Conservation (phyloP, 2,113 vertebrate genomes). For the Mola mola region DNA sequence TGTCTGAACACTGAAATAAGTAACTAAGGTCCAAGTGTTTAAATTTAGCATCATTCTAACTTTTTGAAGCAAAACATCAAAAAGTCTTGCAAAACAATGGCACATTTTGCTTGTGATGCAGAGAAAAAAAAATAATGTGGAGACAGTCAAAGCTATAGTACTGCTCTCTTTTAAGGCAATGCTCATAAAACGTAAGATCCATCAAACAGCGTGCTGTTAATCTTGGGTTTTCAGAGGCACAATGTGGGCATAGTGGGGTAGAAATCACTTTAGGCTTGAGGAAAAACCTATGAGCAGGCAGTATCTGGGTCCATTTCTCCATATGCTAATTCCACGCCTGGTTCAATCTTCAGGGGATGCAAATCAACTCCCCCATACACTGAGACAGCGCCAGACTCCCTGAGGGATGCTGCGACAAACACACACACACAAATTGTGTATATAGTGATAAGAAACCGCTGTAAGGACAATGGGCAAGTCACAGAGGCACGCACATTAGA, state of each 20-base stretch:
- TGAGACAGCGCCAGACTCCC: conserved; percentile 33
- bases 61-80: not conserved
- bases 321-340: conserved; percentile 22
- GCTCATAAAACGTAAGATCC: conserved; percentile 37
- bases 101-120: not conserved
- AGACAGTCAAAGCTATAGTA: not conserved
- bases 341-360: conserved; percentile 47
- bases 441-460: too few relatives aligned
- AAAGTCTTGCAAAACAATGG: conserved; percentile 5
- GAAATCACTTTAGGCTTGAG: conserved; percentile 68
- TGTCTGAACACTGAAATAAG: conserved; percentile 28
- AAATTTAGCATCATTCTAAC: conserved; percentile 26
- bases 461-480: conserved; percentile 3
- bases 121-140: not conserved
- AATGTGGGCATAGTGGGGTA: conserved; percentile 41
- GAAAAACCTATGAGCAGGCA: conserved; percentile 63
- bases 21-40: conserved; percentile 40
- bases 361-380: conserved; percentile 53
- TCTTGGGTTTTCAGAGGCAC: conserved; percentile 37
- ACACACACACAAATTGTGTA: conserved; percentile 46
- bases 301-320: conserved; percentile 33
- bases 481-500: conserved; percentile 28
- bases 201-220: conserved; percentile 13
- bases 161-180: not conserved
- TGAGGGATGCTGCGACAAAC: conserved; percentile 52